phyloP scores from a whole-genome alignment of 2,797 vertebrate species.

The Enteromius viviparus region DNA sequence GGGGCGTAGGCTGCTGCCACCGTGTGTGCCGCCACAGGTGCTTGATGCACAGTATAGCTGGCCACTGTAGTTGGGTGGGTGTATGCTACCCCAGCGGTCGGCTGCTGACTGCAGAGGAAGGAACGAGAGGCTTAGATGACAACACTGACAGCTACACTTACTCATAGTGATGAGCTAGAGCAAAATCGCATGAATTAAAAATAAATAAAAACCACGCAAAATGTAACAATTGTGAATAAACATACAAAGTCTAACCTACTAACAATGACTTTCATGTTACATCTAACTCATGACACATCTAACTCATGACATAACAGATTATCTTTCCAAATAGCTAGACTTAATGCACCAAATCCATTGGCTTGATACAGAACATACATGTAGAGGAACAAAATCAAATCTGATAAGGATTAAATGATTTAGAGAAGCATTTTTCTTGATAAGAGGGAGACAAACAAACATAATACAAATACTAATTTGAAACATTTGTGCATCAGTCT shows the following conservation, averaged over 20 bases:
- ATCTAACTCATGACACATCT: not conserved
- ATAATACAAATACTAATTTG: not conserved
- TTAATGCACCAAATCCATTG: not conserved
- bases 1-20: conserved; percentile 96
- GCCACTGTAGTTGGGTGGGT: conserved; percentile 98
- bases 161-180: not conserved
- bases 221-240: not conserved
- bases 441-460: not conserved
- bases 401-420: not conserved
- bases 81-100: conserved; percentile 92
- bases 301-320: not conserved
- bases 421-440: not conserved
- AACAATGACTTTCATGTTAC: not conserved
- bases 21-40: conserved; percentile 93
- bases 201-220: not conserved
- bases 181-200: not conserved
- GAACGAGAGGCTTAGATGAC: conserved; percentile 43
- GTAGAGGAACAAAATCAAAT: not conserved
- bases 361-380: not conserved
- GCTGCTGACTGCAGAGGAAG: conserved; percentile 87
- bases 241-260: not conserved
- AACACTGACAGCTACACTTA: not conserved
- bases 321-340: not conserved
- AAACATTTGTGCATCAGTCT: not conserved
- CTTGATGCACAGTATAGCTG: conserved; percentile 98